These are phyloP conservation scores for Limnephilus lunatus DNA, from an alignment of 2,888 invertebrate species.

Conservation along the genomic window DNA sequence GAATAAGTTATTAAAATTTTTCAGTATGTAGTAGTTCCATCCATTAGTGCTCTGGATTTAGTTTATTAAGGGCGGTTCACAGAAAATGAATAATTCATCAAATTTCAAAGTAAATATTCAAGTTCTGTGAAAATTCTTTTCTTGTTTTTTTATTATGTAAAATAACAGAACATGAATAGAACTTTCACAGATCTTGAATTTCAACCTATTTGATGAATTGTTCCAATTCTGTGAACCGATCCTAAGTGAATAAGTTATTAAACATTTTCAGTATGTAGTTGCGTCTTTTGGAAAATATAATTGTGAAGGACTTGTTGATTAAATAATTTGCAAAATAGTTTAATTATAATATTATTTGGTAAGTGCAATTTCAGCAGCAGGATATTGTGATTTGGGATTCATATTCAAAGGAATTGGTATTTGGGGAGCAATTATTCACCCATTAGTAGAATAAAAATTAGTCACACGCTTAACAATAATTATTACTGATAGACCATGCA, in stretches of 20 bases:
- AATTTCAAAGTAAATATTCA: no score
- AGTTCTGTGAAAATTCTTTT: no score
- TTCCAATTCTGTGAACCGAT: no score
- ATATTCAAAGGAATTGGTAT: background rate
- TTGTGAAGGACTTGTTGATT: background rate
- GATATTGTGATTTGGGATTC: conserved; percentile 23
- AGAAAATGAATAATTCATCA: no score
- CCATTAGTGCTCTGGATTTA: background rate
- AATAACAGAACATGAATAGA: no score
- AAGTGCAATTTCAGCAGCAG: conserved; percentile 29
- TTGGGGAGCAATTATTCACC: background rate
- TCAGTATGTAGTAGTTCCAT: no score
- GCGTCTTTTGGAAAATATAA: background rate
- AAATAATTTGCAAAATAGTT: conserved; percentile 23
- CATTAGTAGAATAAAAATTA: background rate
- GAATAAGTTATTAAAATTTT: background rate
- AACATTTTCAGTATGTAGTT: background rate
- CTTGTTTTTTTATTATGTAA: no score
- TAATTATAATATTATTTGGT: background rate
- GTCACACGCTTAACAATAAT: background rate
- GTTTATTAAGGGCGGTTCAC: background rate
- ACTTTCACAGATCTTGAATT: no score
- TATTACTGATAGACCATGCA: background rate
- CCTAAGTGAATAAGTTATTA: background rate
- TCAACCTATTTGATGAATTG: no score